A percentile compares a stretch with the other conserved stretches of the same genome.
phyloP scores from a whole-genome alignment of 1,140 invertebrate genomes.

The Cydia fagiglandana region DNA sequence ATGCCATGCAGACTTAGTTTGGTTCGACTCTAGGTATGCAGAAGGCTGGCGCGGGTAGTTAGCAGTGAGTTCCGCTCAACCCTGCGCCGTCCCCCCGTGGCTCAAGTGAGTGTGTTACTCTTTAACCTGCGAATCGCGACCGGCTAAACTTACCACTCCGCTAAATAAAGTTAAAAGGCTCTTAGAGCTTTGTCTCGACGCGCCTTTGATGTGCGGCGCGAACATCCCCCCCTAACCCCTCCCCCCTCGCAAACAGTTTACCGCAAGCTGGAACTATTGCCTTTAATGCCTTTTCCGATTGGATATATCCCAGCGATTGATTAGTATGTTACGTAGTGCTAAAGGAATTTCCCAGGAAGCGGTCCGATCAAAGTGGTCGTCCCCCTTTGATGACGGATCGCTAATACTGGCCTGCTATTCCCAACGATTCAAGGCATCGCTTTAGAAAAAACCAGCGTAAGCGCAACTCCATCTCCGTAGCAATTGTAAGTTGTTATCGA shows the following conservation, averaged over 20 bases:
- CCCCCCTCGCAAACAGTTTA: slow-evolving; percentile 70
- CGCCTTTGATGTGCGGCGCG: slow-evolving; percentile 73
- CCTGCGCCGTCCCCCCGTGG: slow-evolving; percentile 53
- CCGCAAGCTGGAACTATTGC: slow-evolving; percentile 74
- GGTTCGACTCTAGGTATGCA: no score
- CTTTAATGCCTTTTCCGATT: slow-evolving; percentile 73
- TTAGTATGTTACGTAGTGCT: slow-evolving; percentile 59
- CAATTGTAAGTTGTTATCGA: not conserved
- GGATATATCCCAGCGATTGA: slow-evolving; percentile 67
- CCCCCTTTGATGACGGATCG: slow-evolving; percentile 55
- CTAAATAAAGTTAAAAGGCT: slow-evolving; percentile 79
- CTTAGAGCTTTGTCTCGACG: slow-evolving; percentile 75
- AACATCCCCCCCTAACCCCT: slow-evolving; percentile 50
- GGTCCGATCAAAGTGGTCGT: slow-evolving; percentile 57
- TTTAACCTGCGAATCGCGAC: slow-evolving; percentile 79
- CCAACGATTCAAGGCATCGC: not conserved
- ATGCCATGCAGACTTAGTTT: no score
- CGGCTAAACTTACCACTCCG: slow-evolving; percentile 79
- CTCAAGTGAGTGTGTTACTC: slow-evolving; percentile 78
- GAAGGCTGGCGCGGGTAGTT: not conserved
- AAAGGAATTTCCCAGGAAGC: slow-evolving; percentile 60
- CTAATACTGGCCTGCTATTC: slow-evolving; percentile 35
- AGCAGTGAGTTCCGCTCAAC: slow-evolving; percentile 41
- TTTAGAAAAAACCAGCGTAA: not conserved
- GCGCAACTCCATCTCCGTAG: not conserved